phyloP scores from a whole-genome alignment of 1,140 invertebrate genomes.

The Macrobrachium nipponense region DNA sequence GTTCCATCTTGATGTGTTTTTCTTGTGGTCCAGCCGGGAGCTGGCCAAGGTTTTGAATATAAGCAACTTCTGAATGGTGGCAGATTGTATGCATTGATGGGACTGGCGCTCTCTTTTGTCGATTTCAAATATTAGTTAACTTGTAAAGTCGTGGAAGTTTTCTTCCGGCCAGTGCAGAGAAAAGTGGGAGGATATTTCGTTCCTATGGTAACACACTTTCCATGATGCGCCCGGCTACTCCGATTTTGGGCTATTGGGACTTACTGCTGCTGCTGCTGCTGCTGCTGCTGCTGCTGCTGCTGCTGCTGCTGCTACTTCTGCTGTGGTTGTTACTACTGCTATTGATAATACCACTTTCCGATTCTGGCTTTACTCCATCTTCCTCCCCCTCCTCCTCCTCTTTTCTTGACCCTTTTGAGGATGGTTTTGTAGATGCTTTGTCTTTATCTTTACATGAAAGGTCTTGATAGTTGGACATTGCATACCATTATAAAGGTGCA shows the following conservation, averaged over 20 bases:
- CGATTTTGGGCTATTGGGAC: too few species aligned
- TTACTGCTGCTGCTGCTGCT: too few species aligned
- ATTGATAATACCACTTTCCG: too few species aligned
- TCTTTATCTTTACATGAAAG: too few species aligned
- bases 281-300: too few species aligned
- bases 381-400: not conserved
- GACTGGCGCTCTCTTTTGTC: constrained; percentile 42
- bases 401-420: not conserved
- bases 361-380: not conserved
- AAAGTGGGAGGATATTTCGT: not conserved
- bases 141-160: constrained; percentile 58
- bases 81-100: constrained; percentile 60
- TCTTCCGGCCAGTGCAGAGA: constrained; percentile 33
- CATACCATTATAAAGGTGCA: too few species aligned
- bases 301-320: too few species aligned
- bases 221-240: not conserved
- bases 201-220: not conserved
- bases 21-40: constrained; percentile 50
- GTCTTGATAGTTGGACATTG: too few species aligned
- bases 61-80: constrained; percentile 59
- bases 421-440: too few species aligned
- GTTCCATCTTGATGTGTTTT: constrained; percentile 60
- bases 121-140: constrained; percentile 61
- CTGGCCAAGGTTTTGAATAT: constrained; percentile 56
- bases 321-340: too few species aligned